Evolutionary conservation across 2,113 vertebrate genomes (phyloP).

Genomic region (Equus przewalskii): DNA sequence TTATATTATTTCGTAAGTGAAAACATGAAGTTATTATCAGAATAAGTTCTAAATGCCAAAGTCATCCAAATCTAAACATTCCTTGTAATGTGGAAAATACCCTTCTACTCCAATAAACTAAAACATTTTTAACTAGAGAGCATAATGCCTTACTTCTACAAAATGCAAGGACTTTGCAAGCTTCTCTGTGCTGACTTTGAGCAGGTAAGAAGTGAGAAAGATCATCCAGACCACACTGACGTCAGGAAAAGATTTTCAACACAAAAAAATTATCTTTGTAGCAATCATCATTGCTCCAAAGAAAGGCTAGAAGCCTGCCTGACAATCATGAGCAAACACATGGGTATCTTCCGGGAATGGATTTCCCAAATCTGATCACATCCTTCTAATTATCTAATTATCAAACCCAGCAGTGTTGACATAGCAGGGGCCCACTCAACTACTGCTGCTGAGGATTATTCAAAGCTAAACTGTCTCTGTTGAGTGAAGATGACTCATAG

Average conservation of each 20-base stretch:
- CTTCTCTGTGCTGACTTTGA: conserved; percentile 38
- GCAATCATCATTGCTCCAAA: conserved; percentile 51
- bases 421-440: conserved; percentile 42
- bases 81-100: not conserved
- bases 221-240: not conserved
- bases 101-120: not conserved
- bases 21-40: conserved; percentile 35
- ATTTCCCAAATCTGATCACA: conserved; percentile 72
- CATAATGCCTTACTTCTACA: not conserved
- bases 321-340: conserved; percentile 34
- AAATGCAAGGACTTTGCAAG: conserved; percentile 61
- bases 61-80: conserved; percentile 5
- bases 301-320: conserved; percentile 37
- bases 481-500: not conserved
- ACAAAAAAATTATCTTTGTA: conserved; percentile 21
- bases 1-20: not conserved
- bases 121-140: not conserved
- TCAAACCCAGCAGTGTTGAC: conserved; percentile 62
- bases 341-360: not conserved
- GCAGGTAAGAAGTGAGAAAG: not conserved
- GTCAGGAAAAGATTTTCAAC: conserved; percentile 16
- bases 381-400: conserved; percentile 65
- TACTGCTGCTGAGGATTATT: conserved; percentile 1
- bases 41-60: conserved; percentile 51
- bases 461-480: not conserved